These are phyloP conservation scores for Callospermophilus lateralis DNA, from an alignment of 2,113 vertebrate genomes.

Conservation along the genomic window DNA sequence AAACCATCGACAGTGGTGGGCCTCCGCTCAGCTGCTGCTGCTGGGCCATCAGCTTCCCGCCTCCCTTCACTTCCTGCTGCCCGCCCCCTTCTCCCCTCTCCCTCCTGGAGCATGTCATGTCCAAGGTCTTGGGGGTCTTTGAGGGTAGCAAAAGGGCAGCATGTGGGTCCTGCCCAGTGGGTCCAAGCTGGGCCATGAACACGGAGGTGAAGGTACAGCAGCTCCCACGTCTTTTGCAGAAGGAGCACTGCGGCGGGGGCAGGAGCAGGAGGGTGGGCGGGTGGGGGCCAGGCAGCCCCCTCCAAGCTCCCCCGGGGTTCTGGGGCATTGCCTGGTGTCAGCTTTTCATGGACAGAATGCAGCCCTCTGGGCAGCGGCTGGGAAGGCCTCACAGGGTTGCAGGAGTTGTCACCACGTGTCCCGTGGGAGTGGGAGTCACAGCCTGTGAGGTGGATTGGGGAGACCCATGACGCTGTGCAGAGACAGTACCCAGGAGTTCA, in stretches of 20 bases:
- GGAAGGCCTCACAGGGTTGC: not conserved
- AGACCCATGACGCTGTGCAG: not conserved
- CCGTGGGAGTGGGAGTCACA: no score
- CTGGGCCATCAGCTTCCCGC: rapidly evolving
- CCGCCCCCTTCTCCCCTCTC: rapidly evolving
- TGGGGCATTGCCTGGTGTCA: rapidly evolving
- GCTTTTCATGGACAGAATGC: not conserved
- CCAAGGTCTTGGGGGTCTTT: rapidly evolving
- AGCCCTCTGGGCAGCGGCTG: no score
- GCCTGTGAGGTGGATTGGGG: not conserved
- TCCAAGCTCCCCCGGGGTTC: rapidly evolving
- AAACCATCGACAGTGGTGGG: no score
- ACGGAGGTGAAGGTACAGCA: rapidly evolving
- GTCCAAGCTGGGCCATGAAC: not conserved
- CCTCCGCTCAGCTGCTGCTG: no score
- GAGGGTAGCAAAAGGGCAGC: no score
- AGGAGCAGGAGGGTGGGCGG: not conserved
- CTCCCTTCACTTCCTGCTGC: not conserved
- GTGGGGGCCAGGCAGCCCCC: rapidly evolving
- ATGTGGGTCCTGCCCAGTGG: rapidly evolving
- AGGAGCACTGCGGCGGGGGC: rapidly evolving
- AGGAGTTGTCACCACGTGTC: not conserved
- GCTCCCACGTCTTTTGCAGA: rapidly evolving
- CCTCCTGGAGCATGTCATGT: rapidly evolving
- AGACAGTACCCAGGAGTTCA: not conserved